phyloP scores from a whole-genome alignment of 2,113 vertebrate species.

The Callionymus lyra region DNA sequence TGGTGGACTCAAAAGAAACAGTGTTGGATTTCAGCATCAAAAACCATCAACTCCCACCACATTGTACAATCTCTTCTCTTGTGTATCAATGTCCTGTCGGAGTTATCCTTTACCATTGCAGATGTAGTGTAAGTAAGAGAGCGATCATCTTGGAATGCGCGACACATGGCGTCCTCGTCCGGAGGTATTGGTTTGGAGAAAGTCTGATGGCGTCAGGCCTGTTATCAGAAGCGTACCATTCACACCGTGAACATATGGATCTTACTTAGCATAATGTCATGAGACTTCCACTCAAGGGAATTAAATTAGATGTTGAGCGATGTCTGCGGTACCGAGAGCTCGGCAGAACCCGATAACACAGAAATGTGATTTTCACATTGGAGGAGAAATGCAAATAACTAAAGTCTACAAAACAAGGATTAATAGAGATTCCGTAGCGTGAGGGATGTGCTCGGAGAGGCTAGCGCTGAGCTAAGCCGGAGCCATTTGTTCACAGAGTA shows the following conservation, averaged over 20 bases:
- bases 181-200: conserved; percentile 51
- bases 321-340: conserved; percentile 43
- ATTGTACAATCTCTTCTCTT: no score
- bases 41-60: no score
- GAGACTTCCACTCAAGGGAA: conserved; percentile 50
- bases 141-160: conserved; percentile 35
- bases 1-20: no score
- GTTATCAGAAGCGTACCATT: conserved; percentile 56
- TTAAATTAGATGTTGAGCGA: conserved; percentile 52
- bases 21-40: no score
- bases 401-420: conserved; percentile 64
- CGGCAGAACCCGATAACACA: conserved; percentile 54
- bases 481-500: conserved; percentile 48
- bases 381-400: conserved; percentile 61
- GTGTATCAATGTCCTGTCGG: no score
- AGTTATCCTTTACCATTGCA: conserved; percentile 23
- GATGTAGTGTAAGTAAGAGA: conserved; percentile 37
- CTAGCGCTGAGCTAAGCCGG: conserved; percentile 41
- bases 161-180: conserved; percentile 9
- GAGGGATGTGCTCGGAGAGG: conserved; percentile 38
- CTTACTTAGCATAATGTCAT: conserved; percentile 46
- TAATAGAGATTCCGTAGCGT: conserved; percentile 54
- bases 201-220: conserved; percentile 24
- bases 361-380: conserved; percentile 67
- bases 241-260: conserved; percentile 36